Evolutionary conservation across 2,797 vertebrate genomes (phyloP).

Genomic region (Characodon lateralis): DNA sequence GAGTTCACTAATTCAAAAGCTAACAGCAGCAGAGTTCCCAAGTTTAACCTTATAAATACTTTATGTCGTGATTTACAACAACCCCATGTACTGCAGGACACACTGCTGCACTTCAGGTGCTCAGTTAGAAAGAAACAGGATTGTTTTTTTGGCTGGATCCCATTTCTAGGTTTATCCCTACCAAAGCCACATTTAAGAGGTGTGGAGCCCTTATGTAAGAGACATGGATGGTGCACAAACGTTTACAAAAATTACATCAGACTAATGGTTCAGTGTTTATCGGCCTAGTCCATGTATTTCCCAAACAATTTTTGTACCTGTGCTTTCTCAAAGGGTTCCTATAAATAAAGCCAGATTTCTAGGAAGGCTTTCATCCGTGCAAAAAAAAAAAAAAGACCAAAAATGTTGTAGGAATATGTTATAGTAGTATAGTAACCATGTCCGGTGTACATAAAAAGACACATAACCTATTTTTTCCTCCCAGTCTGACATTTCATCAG

Average conservation of each 20-base stretch:
- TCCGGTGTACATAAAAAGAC: too few relatives aligned
- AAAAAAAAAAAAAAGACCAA: background rate
- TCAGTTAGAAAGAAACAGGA: constrained; percentile 29
- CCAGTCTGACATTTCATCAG: background rate
- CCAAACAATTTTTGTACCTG: background rate
- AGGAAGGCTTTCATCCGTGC: background rate
- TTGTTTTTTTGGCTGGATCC: background rate
- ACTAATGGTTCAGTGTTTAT: background rate
- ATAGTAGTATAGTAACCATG: background rate
- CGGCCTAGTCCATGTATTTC: background rate
- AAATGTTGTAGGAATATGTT: too few relatives aligned
- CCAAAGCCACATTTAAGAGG: background rate
- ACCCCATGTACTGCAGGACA: constrained; percentile 55
- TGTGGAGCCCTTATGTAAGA: background rate
- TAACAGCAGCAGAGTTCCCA: constrained; percentile 72
- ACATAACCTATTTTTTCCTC: background rate
- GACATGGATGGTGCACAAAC: background rate
- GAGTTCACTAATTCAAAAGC: constrained; percentile 76
- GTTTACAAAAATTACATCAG: background rate
- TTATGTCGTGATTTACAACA: constrained; percentile 76
- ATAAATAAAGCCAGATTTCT: background rate
- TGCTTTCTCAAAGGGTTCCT: background rate
- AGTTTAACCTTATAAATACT: constrained; percentile 81
- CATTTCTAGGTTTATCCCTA: background rate
- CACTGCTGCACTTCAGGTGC: constrained; percentile 18